phyloP scores from a whole-genome alignment of 37 sponge, comb jelly and placozoan species.

The Amphimedon queenslandica region DNA sequence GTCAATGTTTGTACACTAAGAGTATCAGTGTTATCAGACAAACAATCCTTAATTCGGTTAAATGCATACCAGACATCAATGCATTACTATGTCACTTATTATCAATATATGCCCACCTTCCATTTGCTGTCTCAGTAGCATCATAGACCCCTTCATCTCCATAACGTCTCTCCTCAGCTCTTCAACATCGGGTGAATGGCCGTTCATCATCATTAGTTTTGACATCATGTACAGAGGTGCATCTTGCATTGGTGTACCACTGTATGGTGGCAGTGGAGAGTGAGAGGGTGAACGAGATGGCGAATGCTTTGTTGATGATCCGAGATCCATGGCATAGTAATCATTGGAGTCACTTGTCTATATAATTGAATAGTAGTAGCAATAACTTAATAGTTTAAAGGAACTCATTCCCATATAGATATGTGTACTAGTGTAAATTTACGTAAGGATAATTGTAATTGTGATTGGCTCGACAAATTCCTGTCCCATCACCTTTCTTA shows the following conservation, averaged over 20 bases:
- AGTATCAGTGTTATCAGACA: too few relatives aligned
- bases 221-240: neutral
- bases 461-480: too few relatives aligned
- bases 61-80: too few relatives aligned
- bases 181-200: neutral
- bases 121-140: neutral
- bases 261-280: neutral
- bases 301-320: neutral
- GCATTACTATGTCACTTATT: too few relatives aligned
- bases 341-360: constrained; percentile 3
- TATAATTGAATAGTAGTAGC: neutral
- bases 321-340: neutral
- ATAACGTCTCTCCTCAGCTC: neutral
- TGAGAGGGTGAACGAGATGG: neutral
- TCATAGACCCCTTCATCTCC: neutral
- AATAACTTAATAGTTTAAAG: too few relatives aligned
- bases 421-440: too few relatives aligned
- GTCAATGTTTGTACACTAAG: too few relatives aligned
- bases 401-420: too few relatives aligned
- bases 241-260: neutral
- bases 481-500: too few relatives aligned
- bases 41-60: too few relatives aligned
- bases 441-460: too few relatives aligned
- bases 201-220: neutral
- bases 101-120: neutral